Percentiles rank a stretch among this genome's conserved stretches.
Conservation (phyloP, 2,797 vertebrate species). For the Eupleurogrammus muticus region DNA sequence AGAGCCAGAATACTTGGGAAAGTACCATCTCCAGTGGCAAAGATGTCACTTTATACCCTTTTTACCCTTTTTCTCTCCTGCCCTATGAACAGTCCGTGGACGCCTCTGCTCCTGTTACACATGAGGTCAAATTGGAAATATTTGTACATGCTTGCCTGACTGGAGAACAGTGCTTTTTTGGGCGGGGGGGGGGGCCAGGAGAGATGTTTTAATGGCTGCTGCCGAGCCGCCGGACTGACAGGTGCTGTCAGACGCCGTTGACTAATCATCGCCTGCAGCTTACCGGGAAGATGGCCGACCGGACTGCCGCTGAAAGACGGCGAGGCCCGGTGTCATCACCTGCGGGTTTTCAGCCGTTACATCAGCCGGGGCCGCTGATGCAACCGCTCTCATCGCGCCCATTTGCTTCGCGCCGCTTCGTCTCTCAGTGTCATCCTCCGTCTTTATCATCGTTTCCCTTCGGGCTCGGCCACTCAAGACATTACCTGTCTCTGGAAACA, state of each 20-base stretch:
- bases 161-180: slow-evolving; percentile 16
- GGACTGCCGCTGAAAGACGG: slow-evolving; percentile 28
- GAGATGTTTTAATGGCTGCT: slow-evolving; percentile 10
- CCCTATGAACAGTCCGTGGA: no score
- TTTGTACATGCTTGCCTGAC: slow-evolving; percentile 16
- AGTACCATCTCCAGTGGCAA: no score
- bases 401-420: slow-evolving; percentile 15
- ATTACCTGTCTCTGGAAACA: slow-evolving; percentile 22
- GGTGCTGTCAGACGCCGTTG: slow-evolving; percentile 43
- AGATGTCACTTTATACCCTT: no score
- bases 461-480: slow-evolving; percentile 21
- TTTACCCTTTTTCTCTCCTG: no score
- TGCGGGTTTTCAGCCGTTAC: slow-evolving; percentile 45
- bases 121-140: slow-evolving; percentile 8
- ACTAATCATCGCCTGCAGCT: slow-evolving; percentile 34
- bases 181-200: neutral
- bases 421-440: slow-evolving; percentile 19
- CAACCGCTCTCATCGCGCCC: slow-evolving; percentile 36
- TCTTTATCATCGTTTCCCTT: slow-evolving; percentile 26
- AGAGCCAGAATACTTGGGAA: no score
- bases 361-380: slow-evolving; percentile 50
- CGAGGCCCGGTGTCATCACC: slow-evolving; percentile 44
- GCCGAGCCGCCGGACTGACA: slow-evolving; percentile 28
- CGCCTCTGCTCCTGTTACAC: neutral
- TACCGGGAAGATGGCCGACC: slow-evolving; percentile 26